Base-by-base conservation (phyloP, 1,140 invertebrate species). In the Globodera ellingtonae region DNA sequence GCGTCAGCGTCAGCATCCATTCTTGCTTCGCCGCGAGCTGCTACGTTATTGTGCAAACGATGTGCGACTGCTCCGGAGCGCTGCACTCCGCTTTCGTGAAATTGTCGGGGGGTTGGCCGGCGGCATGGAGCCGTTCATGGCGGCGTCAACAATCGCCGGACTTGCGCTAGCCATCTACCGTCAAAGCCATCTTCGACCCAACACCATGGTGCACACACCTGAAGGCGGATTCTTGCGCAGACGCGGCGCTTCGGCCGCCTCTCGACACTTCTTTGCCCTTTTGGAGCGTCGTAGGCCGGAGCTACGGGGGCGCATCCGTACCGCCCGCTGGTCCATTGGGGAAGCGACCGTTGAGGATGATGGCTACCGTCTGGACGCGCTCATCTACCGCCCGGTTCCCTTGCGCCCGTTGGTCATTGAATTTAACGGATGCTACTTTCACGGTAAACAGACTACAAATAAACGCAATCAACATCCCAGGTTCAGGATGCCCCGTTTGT, bases 381-480 rank as follows among this genome's bases (percentile, higher is more conserved):
- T 50, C 10, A 0, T 50, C 48, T 50, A 50, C 56, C 56, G 69
- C n/a, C 24, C 75, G 4, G 59, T 67, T 9, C 59, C 75, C 7
- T 15, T 65, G 62, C 65, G 75, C 8, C 75, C 75, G 24, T 18
- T 77, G 21, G 75, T 15, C n/a, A 77, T 77, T 67, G 75, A 77
- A 15, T 77, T 50, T 13, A 65, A 44, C 7, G 75, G 75, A 5
- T 76, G 72, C 56, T 73, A 47, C 44, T 73, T 56, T 8, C 71
- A 75, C 35, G 59, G 52, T 72, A 7, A 46, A 18, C 15, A 52
- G 74, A 24, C 24, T 24, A 24, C 24, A 24, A 24, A 24, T 24
- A 24, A 24, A 24, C 24, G 24, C 24, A 24, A 24, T 24, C 24
- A 24, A 24, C 24, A 24, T 24, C 24, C 24, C 24, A n/a, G 24